phyloP scores from a whole-genome alignment of 2,113 vertebrate genomes.

The Corvus cornix region DNA sequence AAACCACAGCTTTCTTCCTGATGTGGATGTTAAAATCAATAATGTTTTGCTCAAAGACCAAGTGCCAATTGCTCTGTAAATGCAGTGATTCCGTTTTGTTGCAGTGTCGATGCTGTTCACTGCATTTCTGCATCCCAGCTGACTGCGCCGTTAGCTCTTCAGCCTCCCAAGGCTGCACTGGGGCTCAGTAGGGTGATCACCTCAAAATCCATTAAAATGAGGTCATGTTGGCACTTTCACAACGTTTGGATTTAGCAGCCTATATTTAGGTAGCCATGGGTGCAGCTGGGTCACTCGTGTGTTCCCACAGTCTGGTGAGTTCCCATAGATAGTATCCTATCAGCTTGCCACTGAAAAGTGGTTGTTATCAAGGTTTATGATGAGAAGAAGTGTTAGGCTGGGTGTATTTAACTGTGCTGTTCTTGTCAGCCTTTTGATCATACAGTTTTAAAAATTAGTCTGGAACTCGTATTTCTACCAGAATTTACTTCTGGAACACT shows the following conservation, averaged over 20 bases:
- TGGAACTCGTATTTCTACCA: background rate
- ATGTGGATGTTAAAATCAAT: background rate
- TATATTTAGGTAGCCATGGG: background rate
- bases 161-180: background rate
- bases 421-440: background rate
- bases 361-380: background rate
- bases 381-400: background rate
- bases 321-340: background rate
- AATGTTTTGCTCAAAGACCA: background rate
- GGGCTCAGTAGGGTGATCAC: too few relatives aligned
- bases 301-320: background rate
- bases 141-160: accelerated
- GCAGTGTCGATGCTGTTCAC: accelerated
- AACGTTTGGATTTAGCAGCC: background rate
- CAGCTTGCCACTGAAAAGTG: background rate
- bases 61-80: background rate
- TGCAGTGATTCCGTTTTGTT: background rate
- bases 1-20: background rate
- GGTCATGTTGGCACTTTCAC: background rate
- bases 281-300: accelerated
- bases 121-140: background rate
- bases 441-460: background rate
- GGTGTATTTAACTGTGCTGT: background rate
- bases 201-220: background rate
- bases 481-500: background rate